Conservation (phyloP, 1,140 invertebrate species). For the Glomeris maerens region DNA sequence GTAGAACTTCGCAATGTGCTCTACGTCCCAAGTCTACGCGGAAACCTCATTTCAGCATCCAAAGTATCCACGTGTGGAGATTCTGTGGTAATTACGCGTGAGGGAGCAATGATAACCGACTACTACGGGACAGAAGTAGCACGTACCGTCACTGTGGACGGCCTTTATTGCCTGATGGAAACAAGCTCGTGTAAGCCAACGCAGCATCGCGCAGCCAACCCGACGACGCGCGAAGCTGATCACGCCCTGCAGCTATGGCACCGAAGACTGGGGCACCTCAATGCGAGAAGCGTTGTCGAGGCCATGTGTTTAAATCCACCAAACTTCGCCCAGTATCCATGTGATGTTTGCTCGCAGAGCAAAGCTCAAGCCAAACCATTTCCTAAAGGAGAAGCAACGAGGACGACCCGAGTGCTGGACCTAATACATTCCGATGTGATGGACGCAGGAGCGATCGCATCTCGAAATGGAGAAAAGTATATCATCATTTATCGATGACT, state of each 20-base stretch:
- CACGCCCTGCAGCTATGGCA: constrained; percentile 6
- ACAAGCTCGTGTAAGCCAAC: background rate
- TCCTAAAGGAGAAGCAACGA: background rate
- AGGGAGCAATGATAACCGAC: no score
- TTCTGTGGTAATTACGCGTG: no score
- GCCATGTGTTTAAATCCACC: background rate
- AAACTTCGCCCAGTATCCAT: background rate
- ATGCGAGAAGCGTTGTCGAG: background rate
- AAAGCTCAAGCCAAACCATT: constrained; percentile 7
- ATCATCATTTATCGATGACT: constrained; percentile 16
- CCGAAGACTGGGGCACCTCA: constrained; percentile 5
- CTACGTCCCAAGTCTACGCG: no score
- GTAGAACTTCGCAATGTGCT: no score
- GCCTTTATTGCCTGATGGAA: no score
- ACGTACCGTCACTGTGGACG: no score
- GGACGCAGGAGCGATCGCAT: constrained; percentile 5
- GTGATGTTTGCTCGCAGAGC: constrained; percentile 6
- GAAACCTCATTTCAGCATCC: no score
- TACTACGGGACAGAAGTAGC: no score
- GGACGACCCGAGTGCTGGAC: background rate
- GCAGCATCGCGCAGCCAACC: background rate
- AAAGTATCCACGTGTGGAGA: no score
- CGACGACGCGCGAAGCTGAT: background rate
- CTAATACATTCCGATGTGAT: constrained; percentile 16
- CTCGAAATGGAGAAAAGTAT: constrained; percentile 8